These are phyloP conservation scores for Hydrochoerus hydrochaeris DNA, from an alignment of 2,113 vertebrate species.

Conservation along the genomic window DNA sequence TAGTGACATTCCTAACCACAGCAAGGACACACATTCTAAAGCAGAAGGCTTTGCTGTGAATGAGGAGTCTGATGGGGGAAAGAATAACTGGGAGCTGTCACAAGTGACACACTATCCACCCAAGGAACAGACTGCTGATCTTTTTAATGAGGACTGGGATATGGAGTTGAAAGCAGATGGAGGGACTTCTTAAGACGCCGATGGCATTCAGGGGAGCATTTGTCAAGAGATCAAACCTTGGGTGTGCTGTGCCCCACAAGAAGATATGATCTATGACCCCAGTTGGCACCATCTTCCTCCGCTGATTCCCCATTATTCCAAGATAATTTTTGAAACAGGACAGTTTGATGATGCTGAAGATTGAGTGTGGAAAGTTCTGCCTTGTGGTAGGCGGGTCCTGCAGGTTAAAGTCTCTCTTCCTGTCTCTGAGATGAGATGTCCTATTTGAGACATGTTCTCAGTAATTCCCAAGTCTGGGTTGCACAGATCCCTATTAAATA, in stretches of 20 bases:
- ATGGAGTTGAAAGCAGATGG: constrained; percentile 83
- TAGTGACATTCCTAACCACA: not conserved
- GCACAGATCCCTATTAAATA: not conserved
- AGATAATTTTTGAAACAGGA: constrained; percentile 83
- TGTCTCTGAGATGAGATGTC: constrained; percentile 61
- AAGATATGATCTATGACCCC: constrained; percentile 86
- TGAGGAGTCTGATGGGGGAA: constrained; percentile 63
- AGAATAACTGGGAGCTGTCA: constrained; percentile 47
- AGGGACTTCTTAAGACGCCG: constrained; percentile 85
- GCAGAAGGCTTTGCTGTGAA: constrained; percentile 66
- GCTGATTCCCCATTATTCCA: constrained; percentile 75
- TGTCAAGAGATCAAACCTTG: constrained; percentile 82
- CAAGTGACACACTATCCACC: not conserved
- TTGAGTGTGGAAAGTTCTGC: constrained; percentile 64
- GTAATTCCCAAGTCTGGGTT: not conserved
- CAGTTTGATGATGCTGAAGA: constrained; percentile 90
- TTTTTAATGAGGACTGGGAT: constrained; percentile 86
- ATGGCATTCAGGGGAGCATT: constrained; percentile 82
- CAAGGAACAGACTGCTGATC: constrained; percentile 51
- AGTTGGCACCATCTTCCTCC: constrained; percentile 82
- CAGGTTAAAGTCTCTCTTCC: not conserved
- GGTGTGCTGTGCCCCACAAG: constrained; percentile 75
- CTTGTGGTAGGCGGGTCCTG: not conserved
- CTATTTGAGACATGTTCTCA: not conserved
- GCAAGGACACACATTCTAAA: not conserved